Base-by-base conservation (phyloP, 2,797 vertebrate species). In the Anabas testudineus region DNA sequence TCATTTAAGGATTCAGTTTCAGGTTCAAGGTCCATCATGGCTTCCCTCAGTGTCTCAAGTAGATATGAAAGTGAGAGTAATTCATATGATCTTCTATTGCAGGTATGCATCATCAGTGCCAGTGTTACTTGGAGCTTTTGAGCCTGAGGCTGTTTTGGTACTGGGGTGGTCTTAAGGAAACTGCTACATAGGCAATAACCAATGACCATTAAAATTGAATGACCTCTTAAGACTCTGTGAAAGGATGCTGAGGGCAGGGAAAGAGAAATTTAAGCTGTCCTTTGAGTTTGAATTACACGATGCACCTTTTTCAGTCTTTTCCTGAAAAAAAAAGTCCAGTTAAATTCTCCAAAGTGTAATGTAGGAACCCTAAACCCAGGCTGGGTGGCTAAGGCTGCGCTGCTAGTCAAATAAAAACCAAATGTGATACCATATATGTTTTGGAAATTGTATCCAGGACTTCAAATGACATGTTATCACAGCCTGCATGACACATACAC, bases 341-440 rank as follows among this genome's bases (percentile, higher is more conserved):
- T 79, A 71, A 81, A 78, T 80, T 82, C 82, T 86, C 69, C 85
- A 28, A 80, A 81, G 82, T 75, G 61, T 76, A 82, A 77, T 78
- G 63, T 76, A 88, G 90, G 89, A 94, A 94, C 80, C 76, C 81
- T 82, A 92, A 92, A 87, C 85, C 80, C 65, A 83, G 87, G 92
- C 91, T 91, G 87, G 90, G 78, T 85, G 92, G 85, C 90, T 91
- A 36, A 91, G 80, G 61, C 81, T 64, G 69, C 86, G 85, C 83
- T 56, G 67, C 79, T 87, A 80, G 85, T 92, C 69, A 95, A 96
- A 96, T 96, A 68, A 93, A 93, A 96, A 96, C 82, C 94, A 96
- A 96, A 95, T 96, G 92, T 94, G 92, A 93, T 88, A 87, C 89
- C 88, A 87, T 80, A 88, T 87, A 64, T 76, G 67, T 78, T 93